phyloP scores from a whole-genome alignment of 23 tunicate species.

The Styela clava region DNA sequence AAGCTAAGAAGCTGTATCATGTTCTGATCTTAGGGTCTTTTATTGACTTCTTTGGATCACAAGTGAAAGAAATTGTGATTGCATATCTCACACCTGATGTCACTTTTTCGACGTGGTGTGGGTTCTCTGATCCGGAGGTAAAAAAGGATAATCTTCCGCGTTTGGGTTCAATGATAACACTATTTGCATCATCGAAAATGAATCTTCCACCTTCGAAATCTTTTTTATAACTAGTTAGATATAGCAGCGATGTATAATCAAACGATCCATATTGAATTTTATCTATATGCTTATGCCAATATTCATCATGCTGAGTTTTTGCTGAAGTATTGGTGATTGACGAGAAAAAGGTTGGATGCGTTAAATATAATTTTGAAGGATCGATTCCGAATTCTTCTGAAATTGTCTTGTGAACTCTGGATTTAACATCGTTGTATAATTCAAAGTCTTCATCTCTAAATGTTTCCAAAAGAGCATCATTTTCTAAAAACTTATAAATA shows the following conservation, averaged over 20 bases:
- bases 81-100: constrained; percentile 60
- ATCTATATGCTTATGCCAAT: constrained; percentile 94
- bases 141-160: constrained; percentile 86
- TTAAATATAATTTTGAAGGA: constrained; percentile 35
- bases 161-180: constrained; percentile 60
- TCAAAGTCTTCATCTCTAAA: constrained; percentile 35
- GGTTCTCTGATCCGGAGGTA: constrained; percentile 96
- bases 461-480: constrained; percentile 25
- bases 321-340: constrained; percentile 61
- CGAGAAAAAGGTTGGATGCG: constrained; percentile 88
- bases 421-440: constrained; percentile 42
- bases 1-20: too few species aligned
- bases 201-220: constrained; percentile 92
- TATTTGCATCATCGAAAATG: constrained; percentile 63
- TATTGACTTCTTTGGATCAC: constrained; percentile 69
- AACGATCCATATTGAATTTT: constrained; percentile 93
- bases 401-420: constrained; percentile 44
- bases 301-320: constrained; percentile 89
- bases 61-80: constrained; percentile 86
- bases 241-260: constrained; percentile 93
- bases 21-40: constrained; percentile 50
- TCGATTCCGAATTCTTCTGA: constrained; percentile 62
- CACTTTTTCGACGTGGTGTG: constrained; percentile 93
- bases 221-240: constrained; percentile 44
- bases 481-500: constrained; percentile 36